Percentiles rank a stretch among this genome's conserved stretches.
Conservation (phyloP, 2,888 invertebrate species). For the Endotricha flammealis region DNA sequence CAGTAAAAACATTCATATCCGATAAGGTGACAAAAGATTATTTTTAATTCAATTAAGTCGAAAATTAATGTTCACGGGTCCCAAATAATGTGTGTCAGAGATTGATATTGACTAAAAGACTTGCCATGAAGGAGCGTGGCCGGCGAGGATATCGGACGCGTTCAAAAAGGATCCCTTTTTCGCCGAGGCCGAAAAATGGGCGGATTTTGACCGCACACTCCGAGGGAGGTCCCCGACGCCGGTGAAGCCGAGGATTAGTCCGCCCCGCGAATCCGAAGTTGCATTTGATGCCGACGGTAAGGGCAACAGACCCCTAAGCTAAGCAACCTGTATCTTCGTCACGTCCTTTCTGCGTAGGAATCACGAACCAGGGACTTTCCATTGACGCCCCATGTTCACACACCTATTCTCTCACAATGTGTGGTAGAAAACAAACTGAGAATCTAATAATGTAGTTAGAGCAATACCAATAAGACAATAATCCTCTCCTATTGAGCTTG, state of each 20-base stretch:
- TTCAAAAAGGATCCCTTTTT: slow-evolving; percentile 74
- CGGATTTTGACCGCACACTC: slow-evolving; percentile 77
- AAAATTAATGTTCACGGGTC: slow-evolving; percentile 18
- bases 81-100: slow-evolving; percentile 27
- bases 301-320: slow-evolving; percentile 58
- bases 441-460: slow-evolving; percentile 27
- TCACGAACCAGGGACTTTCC: slow-evolving; percentile 4
- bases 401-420: slow-evolving; percentile 6
- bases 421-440: slow-evolving; percentile 2
- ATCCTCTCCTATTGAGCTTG: slow-evolving; percentile 24
- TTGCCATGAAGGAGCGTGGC: slow-evolving; percentile 71
- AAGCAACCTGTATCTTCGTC: slow-evolving; percentile 61
- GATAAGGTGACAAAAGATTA: no score
- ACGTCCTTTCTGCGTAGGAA: slow-evolving; percentile 34
- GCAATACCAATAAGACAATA: slow-evolving; percentile 22
- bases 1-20: slow-evolving; percentile 1
- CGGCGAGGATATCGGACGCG: slow-evolving; percentile 65
- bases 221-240: slow-evolving; percentile 82
- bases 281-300: slow-evolving; percentile 87
- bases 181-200: slow-evolving; percentile 73
- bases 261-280: slow-evolving; percentile 83
- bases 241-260: slow-evolving; percentile 83
- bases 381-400: slow-evolving; percentile 24
- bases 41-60: neutral
- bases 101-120: slow-evolving; percentile 63